These are phyloP conservation scores for Ornithorhynchus anatinus DNA, from an alignment of 2,113 vertebrate species.

Conservation along the genomic window DNA sequence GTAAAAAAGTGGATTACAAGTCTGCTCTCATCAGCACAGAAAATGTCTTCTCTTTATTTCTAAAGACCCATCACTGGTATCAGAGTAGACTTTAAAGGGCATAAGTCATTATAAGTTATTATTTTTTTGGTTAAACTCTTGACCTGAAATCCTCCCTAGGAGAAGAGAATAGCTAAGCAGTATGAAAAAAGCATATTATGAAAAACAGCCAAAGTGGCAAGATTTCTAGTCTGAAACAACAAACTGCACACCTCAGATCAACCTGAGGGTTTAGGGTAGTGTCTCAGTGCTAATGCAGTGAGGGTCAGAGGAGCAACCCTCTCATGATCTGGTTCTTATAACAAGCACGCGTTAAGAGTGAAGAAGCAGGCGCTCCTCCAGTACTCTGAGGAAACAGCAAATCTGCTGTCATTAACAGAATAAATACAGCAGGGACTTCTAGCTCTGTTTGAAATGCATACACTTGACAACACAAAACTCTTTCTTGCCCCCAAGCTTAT, in stretches of 20 bases:
- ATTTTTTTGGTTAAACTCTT: background rate
- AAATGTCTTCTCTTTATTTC: accelerated
- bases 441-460: background rate
- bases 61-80: background rate
- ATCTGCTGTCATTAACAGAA: too few species aligned
- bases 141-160: background rate
- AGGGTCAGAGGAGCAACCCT: too few species aligned
- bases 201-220: background rate
- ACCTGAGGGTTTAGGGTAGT: too few species aligned
- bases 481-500: conserved; percentile 72
- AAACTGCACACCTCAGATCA: too few species aligned
- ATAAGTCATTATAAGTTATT: background rate
- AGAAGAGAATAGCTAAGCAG: background rate
- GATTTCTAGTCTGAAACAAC: background rate
- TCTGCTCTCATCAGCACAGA: background rate
- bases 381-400: too few species aligned
- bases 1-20: background rate
- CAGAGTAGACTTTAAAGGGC: background rate
- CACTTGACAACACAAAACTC: background rate
- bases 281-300: too few species aligned
- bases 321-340: too few species aligned
- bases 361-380: too few species aligned
- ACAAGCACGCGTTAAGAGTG: too few species aligned
- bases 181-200: background rate
- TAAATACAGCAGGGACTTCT: too few species aligned